Evolutionary conservation across 2,797 vertebrate genomes (phyloP).

Genomic region (Halcyon chelicuti): DNA sequence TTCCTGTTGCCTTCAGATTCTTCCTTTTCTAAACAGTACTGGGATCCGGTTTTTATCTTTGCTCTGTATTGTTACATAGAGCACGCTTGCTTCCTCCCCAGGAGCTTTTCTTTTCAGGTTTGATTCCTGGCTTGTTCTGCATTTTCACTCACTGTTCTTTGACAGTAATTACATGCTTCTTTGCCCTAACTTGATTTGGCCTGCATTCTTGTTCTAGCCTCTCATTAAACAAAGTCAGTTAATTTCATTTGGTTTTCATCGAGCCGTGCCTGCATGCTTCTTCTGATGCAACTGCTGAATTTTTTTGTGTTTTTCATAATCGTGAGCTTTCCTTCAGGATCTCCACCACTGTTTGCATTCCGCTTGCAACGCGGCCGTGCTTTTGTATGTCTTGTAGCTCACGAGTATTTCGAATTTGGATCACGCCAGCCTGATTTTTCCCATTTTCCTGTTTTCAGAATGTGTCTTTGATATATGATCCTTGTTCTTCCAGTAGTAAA

Average conservation of each 20-base stretch:
- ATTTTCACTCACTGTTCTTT: slow-evolving; percentile 37
- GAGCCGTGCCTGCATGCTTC: neutral
- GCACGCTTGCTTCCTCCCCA: fast-evolving
- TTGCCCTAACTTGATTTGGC: slow-evolving; percentile 66
- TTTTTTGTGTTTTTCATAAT: slow-evolving; percentile 14
- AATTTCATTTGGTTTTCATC: slow-evolving; percentile 48
- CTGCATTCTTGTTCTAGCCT: slow-evolving; percentile 43
- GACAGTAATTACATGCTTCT: slow-evolving; percentile 68
- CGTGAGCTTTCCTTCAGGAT: neutral
- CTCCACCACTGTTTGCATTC: neutral
- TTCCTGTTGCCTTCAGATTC: neutral
- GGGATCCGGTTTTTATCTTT: neutral
- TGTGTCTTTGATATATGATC: neutral
- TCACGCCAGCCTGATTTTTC: neutral
- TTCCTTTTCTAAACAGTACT: neutral
- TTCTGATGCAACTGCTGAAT: slow-evolving; percentile 10
- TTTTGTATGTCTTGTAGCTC: neutral
- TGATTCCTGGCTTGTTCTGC: slow-evolving; percentile 18
- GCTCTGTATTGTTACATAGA: neutral
- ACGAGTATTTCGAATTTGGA: neutral
- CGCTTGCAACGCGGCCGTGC: fast-evolving
- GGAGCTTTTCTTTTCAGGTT: slow-evolving; percentile 13
- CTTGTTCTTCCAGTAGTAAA: neutral
- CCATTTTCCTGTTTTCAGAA: neutral
- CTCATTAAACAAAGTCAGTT: slow-evolving; percentile 62